These are phyloP conservation scores for Tragelaphus eurycerus DNA, from an alignment of 2,797 vertebrate species.

Conservation along the genomic window DNA sequence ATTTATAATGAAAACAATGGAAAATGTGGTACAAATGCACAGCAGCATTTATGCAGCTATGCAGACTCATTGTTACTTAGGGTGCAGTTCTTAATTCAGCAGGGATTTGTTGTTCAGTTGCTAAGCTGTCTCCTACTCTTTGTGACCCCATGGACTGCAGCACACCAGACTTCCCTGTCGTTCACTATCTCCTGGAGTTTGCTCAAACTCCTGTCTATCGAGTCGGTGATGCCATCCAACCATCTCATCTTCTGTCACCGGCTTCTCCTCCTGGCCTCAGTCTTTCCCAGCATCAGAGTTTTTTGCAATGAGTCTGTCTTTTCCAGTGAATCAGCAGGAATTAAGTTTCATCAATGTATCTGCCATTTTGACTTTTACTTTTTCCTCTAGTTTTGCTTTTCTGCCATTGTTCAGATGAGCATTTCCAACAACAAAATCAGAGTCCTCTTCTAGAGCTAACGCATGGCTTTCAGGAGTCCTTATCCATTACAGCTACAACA, in stretches of 20 bases:
- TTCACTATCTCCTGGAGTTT: not conserved
- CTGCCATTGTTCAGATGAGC: not conserved
- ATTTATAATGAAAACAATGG: not conserved
- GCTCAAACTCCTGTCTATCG: not conserved
- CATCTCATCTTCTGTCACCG: not conserved
- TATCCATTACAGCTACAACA: not conserved
- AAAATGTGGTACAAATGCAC: not conserved
- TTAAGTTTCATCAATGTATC: not conserved
- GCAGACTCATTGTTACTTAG: not conserved
- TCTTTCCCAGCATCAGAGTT: not conserved
- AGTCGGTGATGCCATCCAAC: not conserved
- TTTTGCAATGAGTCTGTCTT: not conserved
- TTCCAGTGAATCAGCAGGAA: not conserved
- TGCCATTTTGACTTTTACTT: not conserved
- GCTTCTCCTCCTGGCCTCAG: not conserved
- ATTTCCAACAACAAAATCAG: conserved; percentile 16
- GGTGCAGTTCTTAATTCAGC: not conserved
- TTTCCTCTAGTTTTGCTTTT: not conserved
- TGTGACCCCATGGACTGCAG: not conserved
- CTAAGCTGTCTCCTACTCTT: not conserved
- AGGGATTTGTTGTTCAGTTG: not conserved
- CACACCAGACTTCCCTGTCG: not conserved
- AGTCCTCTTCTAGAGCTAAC: not conserved
- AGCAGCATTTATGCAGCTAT: not conserved
- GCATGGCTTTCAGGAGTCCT: not conserved